Base-by-base conservation (phyloP, 2,797 vertebrate genomes). In the Melanotaenia nigrans region DNA sequence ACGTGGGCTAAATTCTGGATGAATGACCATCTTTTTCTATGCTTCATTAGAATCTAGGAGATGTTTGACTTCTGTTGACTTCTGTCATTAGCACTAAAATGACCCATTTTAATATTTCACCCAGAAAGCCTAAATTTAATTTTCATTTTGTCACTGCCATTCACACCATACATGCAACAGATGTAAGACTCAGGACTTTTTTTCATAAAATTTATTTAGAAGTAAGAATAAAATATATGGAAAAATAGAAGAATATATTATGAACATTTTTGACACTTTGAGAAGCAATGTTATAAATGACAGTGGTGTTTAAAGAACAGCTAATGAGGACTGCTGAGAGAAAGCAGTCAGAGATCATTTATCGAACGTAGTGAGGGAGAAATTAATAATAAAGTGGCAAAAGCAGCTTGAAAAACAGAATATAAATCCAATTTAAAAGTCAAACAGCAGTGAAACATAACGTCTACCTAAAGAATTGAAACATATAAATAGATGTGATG, bases 61-160 rank as follows among this genome's bases (percentile, higher is more conserved):
- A 33, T 62, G 12, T 22, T 30, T 20, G 13, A 49, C 60, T 62
- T 62, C 61, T 32, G 25, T 47, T 28, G 25, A 28, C 25, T 28
- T 47, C 61, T 32, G 25, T 28, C 42, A 45, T 20, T 20, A 45
- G 18, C 18, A 45, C 42, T 3, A 38, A 38, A 38, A 38, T 38
- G 12, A 38, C 12, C 12, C 12, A 8, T 35, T 35, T 35, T 9
- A 12, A 38, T 38, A 38, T 38, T 38, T 38, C 36, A 38, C 12
- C 36, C 10, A 38, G 9, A n/a, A 28, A 65, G 32, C 3, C 51
- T 30, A 65, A 24, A 53, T 49, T 32, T 65, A 22, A 65, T 65
- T 64, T 64, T 64, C 6, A 54, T 65, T 65, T 49, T 14, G 32
- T 64, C 9, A 54, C 49, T 51, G 45, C 22, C 30, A 64, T 64